phyloP scores from a whole-genome alignment of 1,140 invertebrate genomes.

The Brachionus calyciflorus region DNA sequence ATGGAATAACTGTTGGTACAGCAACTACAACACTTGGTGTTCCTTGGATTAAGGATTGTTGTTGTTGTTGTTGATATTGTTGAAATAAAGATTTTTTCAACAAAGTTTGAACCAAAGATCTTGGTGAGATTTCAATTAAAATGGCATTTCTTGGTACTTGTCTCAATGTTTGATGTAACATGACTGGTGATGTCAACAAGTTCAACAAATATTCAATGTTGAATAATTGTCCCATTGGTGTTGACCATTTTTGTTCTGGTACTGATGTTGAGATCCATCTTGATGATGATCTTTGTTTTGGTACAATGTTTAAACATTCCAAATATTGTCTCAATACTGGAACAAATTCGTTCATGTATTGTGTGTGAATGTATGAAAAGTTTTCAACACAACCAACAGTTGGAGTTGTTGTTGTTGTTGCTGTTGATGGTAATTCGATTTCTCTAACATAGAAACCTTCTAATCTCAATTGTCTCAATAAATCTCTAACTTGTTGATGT shows the following conservation, averaged over 20 bases:
- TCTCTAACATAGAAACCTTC: constrained; percentile 22
- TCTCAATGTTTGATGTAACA: constrained; percentile 77
- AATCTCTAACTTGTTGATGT: background rate
- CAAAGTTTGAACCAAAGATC: constrained; percentile 81
- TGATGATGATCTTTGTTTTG: constrained; percentile 70
- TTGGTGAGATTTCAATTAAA: constrained; percentile 86
- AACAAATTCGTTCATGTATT: background rate
- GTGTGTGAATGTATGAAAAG: constrained; percentile 89
- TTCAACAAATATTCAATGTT: constrained; percentile 91
- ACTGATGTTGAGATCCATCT: constrained; percentile 92
- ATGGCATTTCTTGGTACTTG: constrained; percentile 82
- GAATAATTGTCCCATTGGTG: constrained; percentile 73
- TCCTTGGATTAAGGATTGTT: too few relatives aligned
- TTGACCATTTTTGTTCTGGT: constrained; percentile 75
- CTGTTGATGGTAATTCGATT: background rate
- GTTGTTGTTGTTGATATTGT: background rate
- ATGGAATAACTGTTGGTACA: constrained; percentile 12
- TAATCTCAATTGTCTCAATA: constrained; percentile 27
- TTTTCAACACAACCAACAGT: constrained; percentile 73
- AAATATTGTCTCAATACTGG: constrained; percentile 23
- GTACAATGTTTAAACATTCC: constrained; percentile 19
- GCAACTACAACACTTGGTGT: background rate
- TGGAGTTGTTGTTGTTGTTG: background rate
- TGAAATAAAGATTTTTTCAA: constrained; percentile 68
- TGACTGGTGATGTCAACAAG: constrained; percentile 78